Conservation (phyloP, 2,888 invertebrate species). For the Ectemnius continuus region DNA sequence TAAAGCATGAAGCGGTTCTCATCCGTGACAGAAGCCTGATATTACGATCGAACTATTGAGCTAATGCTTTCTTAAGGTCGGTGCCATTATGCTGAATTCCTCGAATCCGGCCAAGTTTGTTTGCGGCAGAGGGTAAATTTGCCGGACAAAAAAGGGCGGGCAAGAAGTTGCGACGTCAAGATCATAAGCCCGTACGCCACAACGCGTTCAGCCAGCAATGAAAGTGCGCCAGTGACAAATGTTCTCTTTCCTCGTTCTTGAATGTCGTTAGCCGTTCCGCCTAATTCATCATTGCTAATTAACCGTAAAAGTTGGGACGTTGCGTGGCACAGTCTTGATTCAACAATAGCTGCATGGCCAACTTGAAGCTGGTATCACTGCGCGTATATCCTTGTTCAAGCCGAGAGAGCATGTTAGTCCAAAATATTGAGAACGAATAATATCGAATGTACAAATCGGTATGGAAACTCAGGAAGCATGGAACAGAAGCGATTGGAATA, state of each 20-base stretch:
- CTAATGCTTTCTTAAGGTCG: background rate
- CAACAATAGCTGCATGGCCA: no score
- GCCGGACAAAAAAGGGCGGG: conserved; percentile 19
- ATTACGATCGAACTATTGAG: no score
- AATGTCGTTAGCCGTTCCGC: conserved; percentile 38
- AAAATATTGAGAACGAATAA: no score
- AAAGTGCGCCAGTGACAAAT: conserved; percentile 55
- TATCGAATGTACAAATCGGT: no score
- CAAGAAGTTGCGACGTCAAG: conserved; percentile 22
- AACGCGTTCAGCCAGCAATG: conserved; percentile 32
- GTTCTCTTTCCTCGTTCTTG: conserved; percentile 39
- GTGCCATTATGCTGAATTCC: background rate
- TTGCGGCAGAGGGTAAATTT: conserved; percentile 26
- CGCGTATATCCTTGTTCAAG: no score
- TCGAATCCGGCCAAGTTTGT: background rate
- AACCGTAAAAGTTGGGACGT: conserved; percentile 48
- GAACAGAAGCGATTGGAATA: no score
- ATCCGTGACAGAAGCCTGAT: no score
- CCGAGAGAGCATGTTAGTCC: no score
- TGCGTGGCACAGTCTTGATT: no score
- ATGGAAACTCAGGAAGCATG: no score
- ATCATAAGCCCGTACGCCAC: conserved; percentile 26
- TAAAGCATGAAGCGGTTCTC: background rate
- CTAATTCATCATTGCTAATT: conserved; percentile 60
- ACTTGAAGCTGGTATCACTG: no score